Conservation (phyloP, 2,888 invertebrate species). For the Crepidodera aurea region DNA sequence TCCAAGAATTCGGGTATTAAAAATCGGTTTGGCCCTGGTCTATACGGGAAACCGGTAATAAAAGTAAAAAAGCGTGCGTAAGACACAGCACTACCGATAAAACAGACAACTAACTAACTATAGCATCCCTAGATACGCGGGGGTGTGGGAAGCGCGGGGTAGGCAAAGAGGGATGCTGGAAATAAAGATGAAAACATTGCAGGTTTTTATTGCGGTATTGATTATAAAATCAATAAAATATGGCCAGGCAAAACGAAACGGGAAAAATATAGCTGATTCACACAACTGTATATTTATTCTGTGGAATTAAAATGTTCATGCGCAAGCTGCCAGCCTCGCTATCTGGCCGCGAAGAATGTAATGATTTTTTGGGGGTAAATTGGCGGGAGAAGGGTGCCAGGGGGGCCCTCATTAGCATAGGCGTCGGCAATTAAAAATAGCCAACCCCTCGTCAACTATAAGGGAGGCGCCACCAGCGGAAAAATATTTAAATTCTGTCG, state of each 20-base stretch:
- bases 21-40: too few relatives aligned
- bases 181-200: conserved; percentile 65
- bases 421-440: conserved; percentile 56
- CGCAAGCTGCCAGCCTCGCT: conserved; percentile 64
- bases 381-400: conserved; percentile 60
- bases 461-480: conserved; percentile 31
- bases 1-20: too few relatives aligned
- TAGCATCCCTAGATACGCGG: conserved; percentile 33
- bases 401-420: conserved; percentile 60
- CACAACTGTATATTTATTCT: conserved; percentile 59
- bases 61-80: not conserved
- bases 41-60: too few relatives aligned
- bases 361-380: conserved; percentile 88
- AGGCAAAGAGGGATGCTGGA: conserved; percentile 55
- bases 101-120: conserved; percentile 31
- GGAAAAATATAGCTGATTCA: conserved; percentile 62
- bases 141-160: conserved; percentile 18
- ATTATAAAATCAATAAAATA: conserved; percentile 66
- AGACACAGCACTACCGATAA: conserved; percentile 16
- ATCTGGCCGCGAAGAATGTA: conserved; percentile 75
- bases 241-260: conserved; percentile 56
- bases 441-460: conserved; percentile 49
- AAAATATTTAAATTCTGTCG: conserved; percentile 39
- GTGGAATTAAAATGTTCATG: conserved; percentile 63
- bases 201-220: conserved; percentile 66